Evolutionary conservation across 2,797 vertebrate species (phyloP).

Genomic region (Channallabes apus): DNA sequence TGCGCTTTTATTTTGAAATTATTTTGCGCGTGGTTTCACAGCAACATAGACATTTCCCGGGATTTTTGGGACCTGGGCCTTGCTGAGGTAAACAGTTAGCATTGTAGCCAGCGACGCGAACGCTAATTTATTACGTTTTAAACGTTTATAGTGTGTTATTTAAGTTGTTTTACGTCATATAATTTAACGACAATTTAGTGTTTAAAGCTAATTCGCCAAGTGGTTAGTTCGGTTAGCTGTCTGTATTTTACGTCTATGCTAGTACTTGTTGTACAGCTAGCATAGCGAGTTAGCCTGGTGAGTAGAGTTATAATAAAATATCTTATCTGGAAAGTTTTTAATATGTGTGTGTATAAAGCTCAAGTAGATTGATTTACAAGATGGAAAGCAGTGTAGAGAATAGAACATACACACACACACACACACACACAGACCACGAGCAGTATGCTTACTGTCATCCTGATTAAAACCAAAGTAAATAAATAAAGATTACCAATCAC

Average conservation of each 20-base stretch:
- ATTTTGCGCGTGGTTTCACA: not conserved
- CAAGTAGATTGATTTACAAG: not conserved
- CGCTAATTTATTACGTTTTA: not conserved
- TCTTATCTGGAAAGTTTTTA: not conserved
- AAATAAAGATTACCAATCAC: too few species aligned
- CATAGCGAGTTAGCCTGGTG: not conserved
- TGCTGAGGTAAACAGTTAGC: conserved; percentile 10
- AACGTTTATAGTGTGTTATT: not conserved
- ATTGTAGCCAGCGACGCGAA: not conserved
- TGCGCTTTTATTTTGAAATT: conserved; percentile 16
- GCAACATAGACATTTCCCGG: not conserved
- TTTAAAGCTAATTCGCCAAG: too few species aligned
- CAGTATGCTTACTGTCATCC: not conserved
- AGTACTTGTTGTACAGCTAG: not conserved
- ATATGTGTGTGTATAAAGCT: not conserved
- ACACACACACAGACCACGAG: too few species aligned
- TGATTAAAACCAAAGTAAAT: not conserved
- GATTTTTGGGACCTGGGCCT: not conserved
- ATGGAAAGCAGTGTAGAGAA: not conserved
- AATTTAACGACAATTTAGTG: too few species aligned
- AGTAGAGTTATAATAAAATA: not conserved
- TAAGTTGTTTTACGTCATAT: too few species aligned
- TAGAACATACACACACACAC: too few species aligned
- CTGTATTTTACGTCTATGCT: not conserved
- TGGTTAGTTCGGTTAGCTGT: not conserved